Percentiles rank a stretch among this genome's conserved stretches.
Evolutionary conservation across 2,888 invertebrate species (phyloP).

Genomic region (Agriotes lineatus): DNA sequence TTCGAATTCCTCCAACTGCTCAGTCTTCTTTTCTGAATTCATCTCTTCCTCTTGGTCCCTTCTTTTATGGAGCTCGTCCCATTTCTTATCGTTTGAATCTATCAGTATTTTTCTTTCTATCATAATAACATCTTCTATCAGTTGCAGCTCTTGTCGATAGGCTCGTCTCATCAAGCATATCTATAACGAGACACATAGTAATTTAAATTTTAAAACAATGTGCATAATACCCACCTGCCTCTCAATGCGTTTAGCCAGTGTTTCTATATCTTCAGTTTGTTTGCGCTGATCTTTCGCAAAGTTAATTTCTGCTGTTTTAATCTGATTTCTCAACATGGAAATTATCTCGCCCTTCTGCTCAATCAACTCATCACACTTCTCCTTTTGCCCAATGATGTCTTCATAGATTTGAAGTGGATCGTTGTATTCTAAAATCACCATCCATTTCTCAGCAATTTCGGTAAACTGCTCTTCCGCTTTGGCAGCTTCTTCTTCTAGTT

Average conservation of each 20-base stretch:
- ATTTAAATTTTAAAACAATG: neutral
- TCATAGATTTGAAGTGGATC: constrained; percentile 83
- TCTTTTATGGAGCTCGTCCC: constrained; percentile 78
- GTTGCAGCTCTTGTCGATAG: constrained; percentile 78
- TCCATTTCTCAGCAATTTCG: constrained; percentile 78
- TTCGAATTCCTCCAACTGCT: constrained; percentile 70
- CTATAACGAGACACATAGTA: constrained; percentile 49
- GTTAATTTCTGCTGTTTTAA: constrained; percentile 77
- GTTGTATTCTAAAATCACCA: constrained; percentile 67
- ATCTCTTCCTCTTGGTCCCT: constrained; percentile 74
- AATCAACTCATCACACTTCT: constrained; percentile 75
- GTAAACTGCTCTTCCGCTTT: constrained; percentile 75
- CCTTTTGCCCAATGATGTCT: constrained; percentile 77
- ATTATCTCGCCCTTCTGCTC: constrained; percentile 80
- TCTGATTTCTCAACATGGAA: constrained; percentile 75
- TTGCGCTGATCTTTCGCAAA: constrained; percentile 71
- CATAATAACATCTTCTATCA: constrained; percentile 80
- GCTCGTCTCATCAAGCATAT: constrained; percentile 78
- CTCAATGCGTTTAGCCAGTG: constrained; percentile 86
- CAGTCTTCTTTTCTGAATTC: constrained; percentile 73
- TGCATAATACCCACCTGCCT: constrained; percentile 68
- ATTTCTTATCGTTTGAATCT: constrained; percentile 74
- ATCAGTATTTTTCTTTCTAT: constrained; percentile 75
- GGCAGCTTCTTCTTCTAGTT: constrained; percentile 76
- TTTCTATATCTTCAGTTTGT: constrained; percentile 85